Evolutionary conservation across 2,797 vertebrate species (phyloP).

Genomic region (Amazonetta brasiliensis): DNA sequence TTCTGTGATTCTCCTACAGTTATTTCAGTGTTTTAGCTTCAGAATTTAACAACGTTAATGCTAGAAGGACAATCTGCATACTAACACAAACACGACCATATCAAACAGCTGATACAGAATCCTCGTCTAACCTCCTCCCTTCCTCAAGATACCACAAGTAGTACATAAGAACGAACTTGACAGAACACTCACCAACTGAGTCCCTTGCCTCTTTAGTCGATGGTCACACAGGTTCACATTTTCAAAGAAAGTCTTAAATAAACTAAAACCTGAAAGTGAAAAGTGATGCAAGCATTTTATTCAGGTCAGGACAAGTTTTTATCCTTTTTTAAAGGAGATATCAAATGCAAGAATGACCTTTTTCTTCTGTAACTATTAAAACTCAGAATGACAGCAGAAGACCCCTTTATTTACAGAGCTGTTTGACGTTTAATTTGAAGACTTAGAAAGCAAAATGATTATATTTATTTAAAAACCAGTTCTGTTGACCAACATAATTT

Average conservation of each 20-base stretch:
- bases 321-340: background rate
- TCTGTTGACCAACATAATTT: background rate
- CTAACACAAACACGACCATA: background rate
- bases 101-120: background rate
- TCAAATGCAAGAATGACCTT: background rate
- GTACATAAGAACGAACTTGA: background rate
- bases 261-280: slow-evolving; percentile 89
- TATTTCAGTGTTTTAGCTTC: background rate
- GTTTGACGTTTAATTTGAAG: background rate
- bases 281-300: background rate
- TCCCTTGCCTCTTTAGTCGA: slow-evolving; percentile 96
- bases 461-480: background rate
- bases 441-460: background rate
- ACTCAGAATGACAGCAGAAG: background rate
- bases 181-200: slow-evolving; percentile 89
- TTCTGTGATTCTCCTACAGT: background rate
- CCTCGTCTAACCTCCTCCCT: background rate
- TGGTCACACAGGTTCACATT: slow-evolving; percentile 99
- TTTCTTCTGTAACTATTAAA: background rate
- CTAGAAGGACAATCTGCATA: background rate
- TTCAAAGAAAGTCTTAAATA: slow-evolving; percentile 99
- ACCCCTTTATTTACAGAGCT: background rate
- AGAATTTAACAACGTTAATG: background rate
- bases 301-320: background rate
- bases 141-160: background rate